A percentile compares a stretch with the other conserved stretches of the same genome.
Conservation (phyloP, 2,113 vertebrate genomes). For the Gopherus evgoodei region DNA sequence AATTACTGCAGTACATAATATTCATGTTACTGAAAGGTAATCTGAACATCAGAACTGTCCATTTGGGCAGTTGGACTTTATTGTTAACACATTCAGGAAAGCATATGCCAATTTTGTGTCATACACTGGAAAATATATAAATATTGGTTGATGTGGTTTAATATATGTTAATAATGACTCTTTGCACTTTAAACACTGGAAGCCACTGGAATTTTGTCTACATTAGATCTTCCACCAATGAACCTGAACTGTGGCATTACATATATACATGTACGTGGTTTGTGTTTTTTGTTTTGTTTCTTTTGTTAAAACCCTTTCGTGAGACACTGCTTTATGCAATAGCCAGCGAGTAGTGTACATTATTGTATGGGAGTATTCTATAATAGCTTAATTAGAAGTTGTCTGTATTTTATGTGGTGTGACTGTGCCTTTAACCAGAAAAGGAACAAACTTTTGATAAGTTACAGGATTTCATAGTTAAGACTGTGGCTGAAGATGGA, state of each 20-base stretch:
- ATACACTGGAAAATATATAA: background rate
- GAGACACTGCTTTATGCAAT: background rate
- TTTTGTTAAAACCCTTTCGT: background rate
- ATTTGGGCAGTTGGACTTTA: background rate
- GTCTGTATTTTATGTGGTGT: background rate
- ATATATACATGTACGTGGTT: background rate
- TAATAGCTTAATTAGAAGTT: background rate
- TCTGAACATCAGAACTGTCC: background rate
- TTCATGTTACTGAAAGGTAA: background rate
- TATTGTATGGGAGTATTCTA: background rate
- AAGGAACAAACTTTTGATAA: background rate
- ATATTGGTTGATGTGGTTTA: background rate
- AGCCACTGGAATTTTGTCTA: background rate
- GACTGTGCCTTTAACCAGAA: background rate
- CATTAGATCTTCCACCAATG: background rate
- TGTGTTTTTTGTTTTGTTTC: background rate
- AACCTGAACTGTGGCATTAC: background rate
- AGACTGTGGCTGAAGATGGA: background rate
- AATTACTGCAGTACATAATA: background rate
- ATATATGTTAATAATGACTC: no score
- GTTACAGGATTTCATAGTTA: background rate
- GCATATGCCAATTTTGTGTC: background rate
- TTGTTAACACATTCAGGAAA: accelerated
- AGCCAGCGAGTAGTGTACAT: background rate
- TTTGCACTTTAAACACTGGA: background rate